A percentile compares a stretch with the other conserved stretches of the same genome.
Conservation (phyloP, 2,113 vertebrate species). For the Nyctereutes procyonoides region DNA sequence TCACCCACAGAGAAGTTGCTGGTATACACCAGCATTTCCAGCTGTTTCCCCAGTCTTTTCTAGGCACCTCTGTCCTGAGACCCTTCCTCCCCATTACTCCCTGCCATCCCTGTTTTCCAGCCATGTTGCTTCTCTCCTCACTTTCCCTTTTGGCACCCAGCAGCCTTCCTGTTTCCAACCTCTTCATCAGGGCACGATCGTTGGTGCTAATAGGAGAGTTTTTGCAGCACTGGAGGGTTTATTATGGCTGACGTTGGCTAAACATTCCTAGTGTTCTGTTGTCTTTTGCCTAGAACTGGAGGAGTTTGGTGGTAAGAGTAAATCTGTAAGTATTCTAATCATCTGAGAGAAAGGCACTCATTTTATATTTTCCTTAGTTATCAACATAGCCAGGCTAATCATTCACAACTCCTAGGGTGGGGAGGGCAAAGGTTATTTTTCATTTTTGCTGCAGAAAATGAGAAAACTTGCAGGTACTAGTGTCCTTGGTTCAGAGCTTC, state of each 20-base stretch:
- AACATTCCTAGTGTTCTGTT: neutral
- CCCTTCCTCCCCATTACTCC: neutral
- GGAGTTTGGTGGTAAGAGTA: neutral
- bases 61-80: neutral
- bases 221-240: neutral
- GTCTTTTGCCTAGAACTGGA: neutral
- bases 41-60: neutral
- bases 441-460: slow-evolving; percentile 52
- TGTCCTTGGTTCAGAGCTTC: slow-evolving; percentile 51
- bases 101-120: neutral
- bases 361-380: slow-evolving; percentile 35
- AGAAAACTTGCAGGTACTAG: slow-evolving; percentile 14
- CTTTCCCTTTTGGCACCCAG: neutral
- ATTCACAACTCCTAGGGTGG: slow-evolving; percentile 53
- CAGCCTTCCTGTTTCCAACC: neutral
- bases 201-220: neutral
- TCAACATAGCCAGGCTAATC: slow-evolving; percentile 15
- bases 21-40: neutral
- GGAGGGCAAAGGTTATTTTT: slow-evolving; percentile 59
- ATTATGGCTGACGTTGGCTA: neutral
- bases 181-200: neutral
- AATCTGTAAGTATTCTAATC: neutral
- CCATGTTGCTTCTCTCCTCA: neutral
- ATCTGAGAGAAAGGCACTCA: neutral
- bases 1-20: neutral